Evolutionary conservation across 2,888 invertebrate genomes (phyloP).

Genomic region (Apamea crenata): DNA sequence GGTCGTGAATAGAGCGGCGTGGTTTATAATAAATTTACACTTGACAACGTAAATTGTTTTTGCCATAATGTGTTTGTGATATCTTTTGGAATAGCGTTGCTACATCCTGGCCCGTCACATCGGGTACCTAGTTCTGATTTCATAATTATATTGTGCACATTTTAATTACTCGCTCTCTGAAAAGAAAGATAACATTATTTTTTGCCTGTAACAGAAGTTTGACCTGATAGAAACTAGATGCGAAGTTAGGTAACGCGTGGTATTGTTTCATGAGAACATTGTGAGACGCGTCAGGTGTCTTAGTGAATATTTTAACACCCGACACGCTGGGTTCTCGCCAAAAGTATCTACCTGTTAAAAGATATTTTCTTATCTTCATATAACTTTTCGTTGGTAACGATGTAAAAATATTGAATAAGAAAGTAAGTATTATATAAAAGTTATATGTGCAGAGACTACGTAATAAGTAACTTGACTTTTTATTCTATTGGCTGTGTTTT

Average conservation of each 20-base stretch:
- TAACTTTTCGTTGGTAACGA: constrained; percentile 49
- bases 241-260: constrained; percentile 42
- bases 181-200: background rate
- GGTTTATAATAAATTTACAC: constrained; percentile 80
- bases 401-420: constrained; percentile 63
- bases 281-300: constrained; percentile 29
- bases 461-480: constrained; percentile 60
- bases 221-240: constrained; percentile 24
- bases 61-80: constrained; percentile 70
- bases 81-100: constrained; percentile 56
- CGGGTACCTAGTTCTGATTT: constrained; percentile 63
- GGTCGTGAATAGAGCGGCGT: constrained; percentile 80
- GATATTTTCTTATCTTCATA: constrained; percentile 48
- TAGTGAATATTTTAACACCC: constrained; percentile 51
- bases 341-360: constrained; percentile 54
- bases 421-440: constrained; percentile 65
- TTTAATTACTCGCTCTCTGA: constrained; percentile 25
- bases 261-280: constrained; percentile 48
- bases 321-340: constrained; percentile 50
- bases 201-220: constrained; percentile 1
- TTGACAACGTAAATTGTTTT: constrained; percentile 77
- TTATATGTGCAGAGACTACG: constrained; percentile 54
- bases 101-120: constrained; percentile 59
- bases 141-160: constrained; percentile 31
- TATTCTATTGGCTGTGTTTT: constrained; percentile 54